These are phyloP conservation scores for Scytalopus superciliaris DNA, from an alignment of 2,113 vertebrate genomes.

Conservation along the genomic window DNA sequence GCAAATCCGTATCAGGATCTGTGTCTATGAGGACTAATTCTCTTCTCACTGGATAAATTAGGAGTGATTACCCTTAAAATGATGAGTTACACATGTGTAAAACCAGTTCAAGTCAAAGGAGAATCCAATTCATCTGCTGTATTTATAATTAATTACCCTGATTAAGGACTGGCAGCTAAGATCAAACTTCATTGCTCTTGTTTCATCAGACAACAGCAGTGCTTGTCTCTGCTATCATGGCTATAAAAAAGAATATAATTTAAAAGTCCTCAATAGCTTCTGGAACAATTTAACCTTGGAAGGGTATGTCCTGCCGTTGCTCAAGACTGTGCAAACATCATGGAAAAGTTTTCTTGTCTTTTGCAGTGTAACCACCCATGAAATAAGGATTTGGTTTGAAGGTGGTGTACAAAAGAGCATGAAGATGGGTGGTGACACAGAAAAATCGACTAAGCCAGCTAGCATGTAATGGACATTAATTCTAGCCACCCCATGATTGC, in stretches of 20 bases:
- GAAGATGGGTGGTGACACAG: constrained; percentile 1
- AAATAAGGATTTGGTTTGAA: constrained; percentile 61
- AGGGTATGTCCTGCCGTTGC: constrained; percentile 62
- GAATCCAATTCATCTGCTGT: constrained; percentile 41
- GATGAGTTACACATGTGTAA: constrained; percentile 42
- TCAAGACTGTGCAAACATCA: constrained; percentile 60
- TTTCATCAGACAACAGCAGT: constrained; percentile 14
- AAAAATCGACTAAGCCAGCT: constrained; percentile 7
- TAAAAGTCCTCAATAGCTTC: constrained; percentile 60
- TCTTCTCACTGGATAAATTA: constrained; percentile 38
- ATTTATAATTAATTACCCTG: constrained; percentile 60
- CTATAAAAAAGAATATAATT: constrained; percentile 55
- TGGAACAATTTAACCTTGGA: constrained; percentile 72
- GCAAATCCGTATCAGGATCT: not conserved
- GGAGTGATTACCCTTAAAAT: constrained; percentile 55
- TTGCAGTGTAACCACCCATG: constrained; percentile 51
- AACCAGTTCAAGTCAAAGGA: constrained; percentile 43
- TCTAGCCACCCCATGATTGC: not conserved
- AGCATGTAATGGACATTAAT: constrained; percentile 10
- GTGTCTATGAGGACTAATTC: constrained; percentile 2
- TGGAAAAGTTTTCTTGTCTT: constrained; percentile 60
- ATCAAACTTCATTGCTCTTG: constrained; percentile 51
- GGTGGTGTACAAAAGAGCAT: constrained; percentile 16
- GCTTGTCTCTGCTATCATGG: constrained; percentile 55
- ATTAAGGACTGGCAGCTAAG: constrained; percentile 50